A percentile compares a stretch with the other conserved stretches of the same genome.
Evolutionary conservation across 2,888 invertebrate species (phyloP).

Genomic region (Oegoconia quadripuncta): DNA sequence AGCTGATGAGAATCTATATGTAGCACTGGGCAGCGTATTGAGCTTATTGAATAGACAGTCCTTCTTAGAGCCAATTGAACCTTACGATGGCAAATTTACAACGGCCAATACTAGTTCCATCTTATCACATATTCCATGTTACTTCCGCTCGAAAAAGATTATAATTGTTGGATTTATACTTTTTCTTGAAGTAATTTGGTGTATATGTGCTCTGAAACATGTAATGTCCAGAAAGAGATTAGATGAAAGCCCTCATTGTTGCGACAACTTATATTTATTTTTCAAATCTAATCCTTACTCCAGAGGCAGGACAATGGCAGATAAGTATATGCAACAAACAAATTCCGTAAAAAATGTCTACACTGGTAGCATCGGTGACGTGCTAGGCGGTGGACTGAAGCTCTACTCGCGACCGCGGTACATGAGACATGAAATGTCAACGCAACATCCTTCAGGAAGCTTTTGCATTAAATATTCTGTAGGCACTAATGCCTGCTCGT

Average conservation of each 20-base stretch:
- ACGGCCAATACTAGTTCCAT: background rate
- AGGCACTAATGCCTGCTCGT: no score
- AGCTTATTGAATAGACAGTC: constrained; percentile 38
- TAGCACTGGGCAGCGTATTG: constrained; percentile 73
- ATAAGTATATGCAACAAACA: no score
- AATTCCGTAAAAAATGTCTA: no score
- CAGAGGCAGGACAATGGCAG: background rate
- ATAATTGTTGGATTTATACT: constrained; percentile 43
- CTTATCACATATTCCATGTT: constrained; percentile 12
- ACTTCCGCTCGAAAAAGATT: constrained; percentile 37
- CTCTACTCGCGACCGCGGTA: background rate
- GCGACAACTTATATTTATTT: background rate
- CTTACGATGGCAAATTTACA: background rate
- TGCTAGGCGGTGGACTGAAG: background rate
- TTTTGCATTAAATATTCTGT: no score
- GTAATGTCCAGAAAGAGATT: background rate
- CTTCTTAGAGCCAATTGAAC: background rate
- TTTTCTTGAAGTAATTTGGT: constrained; percentile 55
- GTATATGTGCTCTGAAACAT: constrained; percentile 33
- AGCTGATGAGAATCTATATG: constrained; percentile 80
- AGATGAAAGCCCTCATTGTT: background rate
- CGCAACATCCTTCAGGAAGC: background rate
- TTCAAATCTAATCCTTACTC: background rate
- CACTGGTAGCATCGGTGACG: no score
- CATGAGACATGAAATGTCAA: background rate